Conservation (phyloP, 2,113 vertebrate genomes). For the Machaerirhynchus nigripectus region DNA sequence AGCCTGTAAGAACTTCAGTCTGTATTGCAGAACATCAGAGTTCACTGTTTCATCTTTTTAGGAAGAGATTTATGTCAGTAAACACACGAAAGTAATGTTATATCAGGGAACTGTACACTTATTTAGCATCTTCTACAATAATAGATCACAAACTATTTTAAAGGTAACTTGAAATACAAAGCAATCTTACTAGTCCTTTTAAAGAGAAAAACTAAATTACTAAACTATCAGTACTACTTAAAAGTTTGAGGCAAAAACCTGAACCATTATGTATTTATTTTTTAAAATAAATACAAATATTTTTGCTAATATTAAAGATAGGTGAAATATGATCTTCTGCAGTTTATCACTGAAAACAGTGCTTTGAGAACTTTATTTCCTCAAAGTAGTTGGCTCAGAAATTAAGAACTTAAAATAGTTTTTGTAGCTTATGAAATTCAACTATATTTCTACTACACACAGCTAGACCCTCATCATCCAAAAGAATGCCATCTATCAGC, state of each 20-base stretch:
- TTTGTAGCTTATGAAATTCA: neutral
- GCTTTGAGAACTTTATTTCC: neutral
- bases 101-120: neutral
- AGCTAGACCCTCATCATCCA: neutral
- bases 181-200: neutral
- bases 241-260: neutral
- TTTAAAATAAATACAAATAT: neutral
- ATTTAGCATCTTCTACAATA: neutral
- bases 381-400: neutral
- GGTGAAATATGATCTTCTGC: neutral
- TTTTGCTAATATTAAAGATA: neutral
- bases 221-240: neutral
- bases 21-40: constrained; percentile 9
- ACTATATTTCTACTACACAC: neutral
- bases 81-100: neutral
- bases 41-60: constrained; percentile 74
- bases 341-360: neutral
- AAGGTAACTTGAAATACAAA: neutral
- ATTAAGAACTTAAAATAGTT: neutral
- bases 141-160: neutral
- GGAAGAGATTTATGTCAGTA: constrained; percentile 1
- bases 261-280: neutral
- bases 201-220: neutral
- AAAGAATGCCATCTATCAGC: neutral
- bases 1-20: constrained; percentile 71